Evolutionary conservation across 2,113 vertebrate species (phyloP), one percentile per base, ranked within the genome.

Genomic region (Dissostichus mawsoni): DNA sequence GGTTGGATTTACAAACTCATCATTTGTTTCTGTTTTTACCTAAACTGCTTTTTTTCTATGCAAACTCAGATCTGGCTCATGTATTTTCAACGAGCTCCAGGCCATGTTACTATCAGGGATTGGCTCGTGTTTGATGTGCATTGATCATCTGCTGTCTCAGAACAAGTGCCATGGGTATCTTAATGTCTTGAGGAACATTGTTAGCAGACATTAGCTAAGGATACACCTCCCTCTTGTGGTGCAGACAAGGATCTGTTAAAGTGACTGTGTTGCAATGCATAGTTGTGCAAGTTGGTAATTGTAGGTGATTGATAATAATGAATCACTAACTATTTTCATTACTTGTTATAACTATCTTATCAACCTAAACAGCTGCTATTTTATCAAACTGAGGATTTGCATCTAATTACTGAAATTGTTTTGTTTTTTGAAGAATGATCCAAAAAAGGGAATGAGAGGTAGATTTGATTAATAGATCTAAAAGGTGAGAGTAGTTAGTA

Each of bases 141-240:
- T 41, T 76, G 50, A 61, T 79, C 16, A 41, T 48, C 61, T 58
- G 16, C 23, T 71, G 29, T 56, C 52, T 69, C 8, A 1, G 16
- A 17, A 18, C 8, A 67, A 66, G 11, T 8, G 65, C 16, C 44
- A 8, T 57, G 61, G 55, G 64, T 68, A 64, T 63, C 56, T 50
- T 3, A 25, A 52, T 18, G 33, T 56, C 33, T 45, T 2, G 7
- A 45, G 36, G 23, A 65, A 48, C 23, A 10, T 8, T 20, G 63
- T 29, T 36, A 20, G 13, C 17, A 20, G 23, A 53, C n/a, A 16
- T 36, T 29, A 18, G 8, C 50, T 36, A 50, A 59, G 62, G 23
- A 23, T 50, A 72, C 53, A 83, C 20, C 77, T 45, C 84, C 89
- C 85, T 87, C 86, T 82, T 81, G 87, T 87, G 90, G 77, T 48